Evolutionary conservation across 1,140 invertebrate species (phyloP), one percentile per base, ranked within the genome.

Genomic region (Pogonomyrmex barbatus): DNA sequence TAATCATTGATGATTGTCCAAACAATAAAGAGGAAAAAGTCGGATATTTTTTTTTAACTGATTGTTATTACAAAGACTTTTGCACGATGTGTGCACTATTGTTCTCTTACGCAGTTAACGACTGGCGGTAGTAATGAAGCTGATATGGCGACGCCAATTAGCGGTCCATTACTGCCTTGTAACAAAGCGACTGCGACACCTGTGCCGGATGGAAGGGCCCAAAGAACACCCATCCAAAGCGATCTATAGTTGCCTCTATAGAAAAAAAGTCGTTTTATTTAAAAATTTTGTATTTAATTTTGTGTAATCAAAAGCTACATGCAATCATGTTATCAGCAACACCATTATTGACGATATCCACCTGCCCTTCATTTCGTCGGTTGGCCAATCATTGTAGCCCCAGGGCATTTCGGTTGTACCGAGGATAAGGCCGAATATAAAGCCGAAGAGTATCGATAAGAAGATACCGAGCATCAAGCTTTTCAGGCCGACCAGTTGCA

Each of bases 71-170:
- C 10, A 24, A 12, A 14, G 14, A 30, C 1, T 42, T 87, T 42
- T 54, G n/a, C 17, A 33, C 14, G 10, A 0, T 47, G 45, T 60
- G 4, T 1, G 33, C n/a, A 10, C 36, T 52, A 24, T 30, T 79
- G 17, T 50, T 78, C 50, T 96, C 96, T 96, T 95, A 97, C 97
- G 92, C 97, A 97, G 94, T 98, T 98, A 6, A 98, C 97, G 85
- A 97, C 97, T 14, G 98, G 98, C n/a, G 98, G 98, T 70, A 98
- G 92, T 50, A 98, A 94, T 1, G 98, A 98, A 2, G 98, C 98
- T 2, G 98, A 98, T 92, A 98, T 98, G 5, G 98, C 98, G 54
- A 98, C 98, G 88, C 98, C 98, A 86, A 98, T 98, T 56, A 98
- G 92, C 2, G 98, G 98, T 1, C 97, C 97, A 58, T 97, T 97